Percentiles rank a stretch among this genome's conserved stretches.
Conservation (phyloP, 2,888 invertebrate species). For the Cryptus armator region DNA sequence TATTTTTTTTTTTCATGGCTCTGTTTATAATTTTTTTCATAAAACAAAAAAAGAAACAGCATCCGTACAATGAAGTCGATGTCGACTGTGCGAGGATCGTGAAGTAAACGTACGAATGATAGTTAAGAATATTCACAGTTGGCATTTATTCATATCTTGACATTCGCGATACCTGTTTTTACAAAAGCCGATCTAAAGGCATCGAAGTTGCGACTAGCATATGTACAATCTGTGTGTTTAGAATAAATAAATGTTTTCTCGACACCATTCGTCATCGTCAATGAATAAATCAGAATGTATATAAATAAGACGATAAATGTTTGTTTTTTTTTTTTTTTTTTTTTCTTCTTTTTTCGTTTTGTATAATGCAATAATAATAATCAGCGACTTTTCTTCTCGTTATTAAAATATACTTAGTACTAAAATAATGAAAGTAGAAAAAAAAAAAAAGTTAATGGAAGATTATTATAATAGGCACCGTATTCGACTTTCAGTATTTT, state of each 20-base stretch:
- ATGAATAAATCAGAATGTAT: constrained; percentile 59
- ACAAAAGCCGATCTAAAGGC: constrained; percentile 12
- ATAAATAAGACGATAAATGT: constrained; percentile 58
- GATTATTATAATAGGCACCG: no score
- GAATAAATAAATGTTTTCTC: constrained; percentile 41
- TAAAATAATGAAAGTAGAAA: constrained; percentile 9
- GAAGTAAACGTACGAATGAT: constrained; percentile 41
- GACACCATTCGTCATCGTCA: constrained; percentile 35
- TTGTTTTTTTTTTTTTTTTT: neutral
- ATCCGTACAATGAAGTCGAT: constrained; percentile 53
- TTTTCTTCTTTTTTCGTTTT: neutral
- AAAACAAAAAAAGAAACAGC: constrained; percentile 18
- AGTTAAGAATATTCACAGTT: constrained; percentile 33
- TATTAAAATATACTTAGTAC: constrained; percentile 11
- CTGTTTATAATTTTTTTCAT: constrained; percentile 21
- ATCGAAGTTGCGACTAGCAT: constrained; percentile 8
- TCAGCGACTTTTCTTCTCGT: constrained; percentile 31
- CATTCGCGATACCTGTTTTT: constrained; percentile 28
- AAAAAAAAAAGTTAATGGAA: neutral
- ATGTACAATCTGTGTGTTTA: constrained; percentile 44
- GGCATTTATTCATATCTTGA: constrained; percentile 53
- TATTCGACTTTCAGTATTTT: neutral
- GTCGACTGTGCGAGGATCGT: constrained; percentile 25
- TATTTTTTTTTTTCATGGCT: neutral
- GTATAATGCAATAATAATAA: constrained; percentile 37